These are phyloP conservation scores for Molorchus minor DNA, from an alignment of 2,888 invertebrate genomes.

Conservation along the genomic window DNA sequence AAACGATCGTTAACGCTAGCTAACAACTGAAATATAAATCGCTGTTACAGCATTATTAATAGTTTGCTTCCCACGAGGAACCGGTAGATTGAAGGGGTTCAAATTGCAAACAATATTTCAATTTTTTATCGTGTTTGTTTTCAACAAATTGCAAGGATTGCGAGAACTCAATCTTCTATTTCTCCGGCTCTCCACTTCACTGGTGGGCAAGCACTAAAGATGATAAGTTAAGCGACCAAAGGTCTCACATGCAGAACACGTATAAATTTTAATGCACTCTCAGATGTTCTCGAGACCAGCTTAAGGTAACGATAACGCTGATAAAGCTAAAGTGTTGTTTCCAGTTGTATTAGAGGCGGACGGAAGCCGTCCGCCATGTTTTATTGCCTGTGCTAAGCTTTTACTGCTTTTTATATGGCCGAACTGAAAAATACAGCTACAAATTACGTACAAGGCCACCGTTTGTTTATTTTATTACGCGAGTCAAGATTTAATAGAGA, in stretches of 20 bases:
- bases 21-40: no score
- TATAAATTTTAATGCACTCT: neutral
- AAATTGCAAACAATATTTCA: no score
- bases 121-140: no score
- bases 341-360: neutral
- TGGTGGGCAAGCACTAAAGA: no score
- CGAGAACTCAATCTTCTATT: no score
- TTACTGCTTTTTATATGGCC: slow-evolving; percentile 14
- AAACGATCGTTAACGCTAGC: no score
- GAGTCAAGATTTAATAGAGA: neutral
- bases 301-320: slow-evolving; percentile 3
- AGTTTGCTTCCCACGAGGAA: no score
- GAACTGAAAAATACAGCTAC: slow-evolving; percentile 5
- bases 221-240: no score
- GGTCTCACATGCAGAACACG: neutral
- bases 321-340: slow-evolving; percentile 10
- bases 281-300: neutral
- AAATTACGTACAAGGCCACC: neutral
- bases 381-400: slow-evolving; percentile 12
- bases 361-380: slow-evolving; percentile 7
- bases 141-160: no score
- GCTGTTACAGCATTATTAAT: no score
- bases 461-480: neutral
- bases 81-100: no score
- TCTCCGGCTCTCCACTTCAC: no score